These are phyloP conservation scores for Corapipo altera DNA, from an alignment of 2,113 vertebrate species.

Conservation along the genomic window DNA sequence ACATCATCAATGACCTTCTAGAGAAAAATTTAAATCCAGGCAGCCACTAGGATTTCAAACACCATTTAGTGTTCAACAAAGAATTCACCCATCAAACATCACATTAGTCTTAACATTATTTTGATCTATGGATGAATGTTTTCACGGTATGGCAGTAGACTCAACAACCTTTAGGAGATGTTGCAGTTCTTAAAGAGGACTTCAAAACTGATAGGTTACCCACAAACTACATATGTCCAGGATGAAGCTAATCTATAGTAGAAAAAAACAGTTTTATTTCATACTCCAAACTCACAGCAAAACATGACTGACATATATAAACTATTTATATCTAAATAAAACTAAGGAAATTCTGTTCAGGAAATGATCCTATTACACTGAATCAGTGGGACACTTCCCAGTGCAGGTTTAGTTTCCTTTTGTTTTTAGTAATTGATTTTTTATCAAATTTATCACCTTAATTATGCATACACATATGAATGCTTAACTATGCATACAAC, in stretches of 20 bases:
- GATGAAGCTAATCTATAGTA: neutral
- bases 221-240: accelerated
- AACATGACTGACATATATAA: neutral
- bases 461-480: neutral
- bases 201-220: neutral
- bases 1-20: neutral
- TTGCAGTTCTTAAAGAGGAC: neutral
- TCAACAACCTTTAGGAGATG: neutral
- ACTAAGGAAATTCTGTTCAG: neutral
- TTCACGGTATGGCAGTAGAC: neutral
- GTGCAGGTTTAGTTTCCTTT: neutral
- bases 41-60: neutral
- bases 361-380: neutral
- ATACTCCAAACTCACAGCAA: neutral
- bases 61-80: neutral
- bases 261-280: neutral
- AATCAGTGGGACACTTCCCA: neutral
- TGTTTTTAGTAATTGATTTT: neutral
- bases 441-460: neutral
- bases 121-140: neutral
- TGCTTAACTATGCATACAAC: neutral
- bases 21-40: neutral
- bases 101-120: neutral
- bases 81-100: neutral
- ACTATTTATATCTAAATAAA: neutral